Evolutionary conservation across 2,113 vertebrate genomes (phyloP), one percentile per base, ranked within the genome.

Genomic region (Colius striatus): DNA sequence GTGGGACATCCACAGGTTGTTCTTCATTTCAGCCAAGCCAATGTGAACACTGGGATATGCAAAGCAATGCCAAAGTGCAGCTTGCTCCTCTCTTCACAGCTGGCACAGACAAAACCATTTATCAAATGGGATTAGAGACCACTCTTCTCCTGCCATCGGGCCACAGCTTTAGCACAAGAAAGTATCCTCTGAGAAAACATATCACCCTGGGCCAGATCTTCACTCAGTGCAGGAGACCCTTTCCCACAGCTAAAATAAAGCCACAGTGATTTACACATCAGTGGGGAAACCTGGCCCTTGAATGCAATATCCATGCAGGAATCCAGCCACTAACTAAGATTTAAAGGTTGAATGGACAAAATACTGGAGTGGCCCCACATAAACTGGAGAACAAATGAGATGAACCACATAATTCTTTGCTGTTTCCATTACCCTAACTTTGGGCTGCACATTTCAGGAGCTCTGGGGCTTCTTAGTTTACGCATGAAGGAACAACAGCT

Each of bases 301-400:
- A 72, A 41, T 4, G 20, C 43, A 70, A 92, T 92, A 67, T 62
- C 88, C 61, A 27, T 54, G 61, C 62, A 92, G 77, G 50, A 97
- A 79, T 57, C 83, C 84, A 95, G 90, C 76, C 76, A 41, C 65
- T 87, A n/a, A n/a, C n/a, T n/a, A 87, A 60, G 68, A 65, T 43
- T 94, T 58, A 68, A 87, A 25, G n/a, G 45, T 76, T 82, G 70
- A 84, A 71, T 30, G 67, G 82, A 91, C 61, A 77, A 94, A 95
- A 80, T 13, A 38, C 63, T 86, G 82, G 90, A 94, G 76, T 2
- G 0, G 65, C 60, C 51, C 26, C 1, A 4, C 55, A 67, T 48
- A 5, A 3, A 38, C 34, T 67, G 73, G 61, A 73, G 81, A 93
- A 78, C 38, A 71, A 80, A 36, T 26, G 36, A 88, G 65, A 87